Base-by-base conservation (phyloP, 2,888 invertebrate genomes). In the Chymomyza amoena region DNA sequence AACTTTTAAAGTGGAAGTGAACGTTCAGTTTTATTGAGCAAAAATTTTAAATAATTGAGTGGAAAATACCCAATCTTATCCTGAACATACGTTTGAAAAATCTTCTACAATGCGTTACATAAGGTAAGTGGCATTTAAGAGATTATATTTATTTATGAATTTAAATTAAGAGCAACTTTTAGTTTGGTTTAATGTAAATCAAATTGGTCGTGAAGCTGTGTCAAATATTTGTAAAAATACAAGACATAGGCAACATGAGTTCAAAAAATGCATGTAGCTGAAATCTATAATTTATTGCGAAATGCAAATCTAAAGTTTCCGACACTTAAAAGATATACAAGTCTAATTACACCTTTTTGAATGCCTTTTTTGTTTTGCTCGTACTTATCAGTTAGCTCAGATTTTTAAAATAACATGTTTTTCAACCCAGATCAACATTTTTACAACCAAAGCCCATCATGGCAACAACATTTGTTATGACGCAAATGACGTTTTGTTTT, bases 321-420 rank as follows among this genome's bases (percentile, higher is more conserved):
- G 20, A 20, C 20, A 20, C 20, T 20, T 20, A 20, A 20, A 64
- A 36, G 15, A 20, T 62, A 62, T 62, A 25, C 45, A 50, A 51
- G 51, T 18, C 16, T 5, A 52, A 28, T 28, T 54, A 13, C 52
- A 54, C 18, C 32, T 59, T 64, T 57, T 62, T 54, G 50, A 59
- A 18, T 15, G 5, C 13, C 50, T 16, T 15, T 13, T 51, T 51
- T 16, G 16, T 52, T 66, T 39, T 50, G 20, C 50, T 57, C 50
- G 32, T 50, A 64, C 76, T 84, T 84, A 89, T 84, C 88, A 73
- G 68, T 60, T 32, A 50, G 36, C 63, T 61, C 39, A 13, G 15
- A 54, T 65, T 74, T 73, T 70, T 65, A 74, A 87, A 84, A 88
- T 73, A 88, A 88, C 85, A 89, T 89, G 87, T 89, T 87, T 78